Conservation (phyloP, 2,797 vertebrate genomes). For the Enteromius treurensis region DNA sequence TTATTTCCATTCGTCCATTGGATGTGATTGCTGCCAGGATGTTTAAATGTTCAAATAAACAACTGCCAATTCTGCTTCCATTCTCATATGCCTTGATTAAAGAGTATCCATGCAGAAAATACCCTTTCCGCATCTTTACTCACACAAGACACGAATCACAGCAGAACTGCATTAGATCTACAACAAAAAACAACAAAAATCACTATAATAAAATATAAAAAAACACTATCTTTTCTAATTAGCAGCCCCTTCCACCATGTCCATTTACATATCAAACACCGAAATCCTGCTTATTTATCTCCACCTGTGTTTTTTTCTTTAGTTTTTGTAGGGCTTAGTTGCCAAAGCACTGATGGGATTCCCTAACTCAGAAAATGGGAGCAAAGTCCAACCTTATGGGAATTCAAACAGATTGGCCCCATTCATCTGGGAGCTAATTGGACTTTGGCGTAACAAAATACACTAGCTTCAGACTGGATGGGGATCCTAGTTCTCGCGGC, state of each 20-base stretch:
- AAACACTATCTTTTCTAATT: neutral
- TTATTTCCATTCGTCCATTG: conserved; percentile 11
- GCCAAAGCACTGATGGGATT: conserved; percentile 36
- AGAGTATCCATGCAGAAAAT: conserved; percentile 48
- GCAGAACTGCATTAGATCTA: neutral
- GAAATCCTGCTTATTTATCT: conserved; percentile 7
- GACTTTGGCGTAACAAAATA: conserved; percentile 39
- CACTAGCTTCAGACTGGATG: conserved; percentile 28
- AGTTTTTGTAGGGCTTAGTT: conserved; percentile 11
- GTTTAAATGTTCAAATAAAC: conserved; percentile 49
- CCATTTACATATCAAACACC: conserved; percentile 34
- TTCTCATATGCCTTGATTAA: conserved; percentile 27
- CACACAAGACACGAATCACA: conserved; percentile 20
- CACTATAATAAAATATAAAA: too few species aligned
- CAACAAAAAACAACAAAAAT: neutral
- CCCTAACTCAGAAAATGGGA: conserved; percentile 13
- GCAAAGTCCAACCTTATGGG: neutral
- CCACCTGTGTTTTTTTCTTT: conserved; percentile 6
- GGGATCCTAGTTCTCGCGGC: conserved; percentile 25
- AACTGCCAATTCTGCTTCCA: conserved; percentile 5
- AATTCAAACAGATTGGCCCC: conserved; percentile 40
- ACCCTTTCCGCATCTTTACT: conserved; percentile 29
- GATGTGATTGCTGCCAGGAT: conserved; percentile 13
- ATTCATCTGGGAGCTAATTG: conserved; percentile 37
- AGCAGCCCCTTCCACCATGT: conserved; percentile 1